phyloP scores from a whole-genome alignment of 2,888 invertebrate genomes.

The Cabera pusaria region DNA sequence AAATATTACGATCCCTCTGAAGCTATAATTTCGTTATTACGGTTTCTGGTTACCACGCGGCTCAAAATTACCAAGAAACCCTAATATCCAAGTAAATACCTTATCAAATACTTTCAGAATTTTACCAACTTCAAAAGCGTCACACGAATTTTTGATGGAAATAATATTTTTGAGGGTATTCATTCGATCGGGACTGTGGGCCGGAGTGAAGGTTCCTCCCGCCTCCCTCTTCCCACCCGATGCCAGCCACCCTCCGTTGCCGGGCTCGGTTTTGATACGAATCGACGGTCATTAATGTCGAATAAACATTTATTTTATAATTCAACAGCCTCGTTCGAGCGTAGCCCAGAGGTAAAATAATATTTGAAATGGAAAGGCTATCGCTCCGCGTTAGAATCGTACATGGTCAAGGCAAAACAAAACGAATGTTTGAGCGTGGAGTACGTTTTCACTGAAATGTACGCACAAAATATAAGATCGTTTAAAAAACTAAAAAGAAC shows the following conservation, averaged over 20 bases:
- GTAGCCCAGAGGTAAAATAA: slow-evolving; percentile 26
- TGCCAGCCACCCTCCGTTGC: background rate
- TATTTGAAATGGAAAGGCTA: slow-evolving; percentile 21
- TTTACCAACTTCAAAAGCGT: slow-evolving; percentile 16
- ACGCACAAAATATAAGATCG: no score
- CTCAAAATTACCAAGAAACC: slow-evolving; percentile 17
- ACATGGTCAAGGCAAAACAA: background rate
- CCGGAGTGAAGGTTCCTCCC: background rate
- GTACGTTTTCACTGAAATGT: no score
- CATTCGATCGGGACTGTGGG: slow-evolving; percentile 24
- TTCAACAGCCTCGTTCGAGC: slow-evolving; percentile 26
- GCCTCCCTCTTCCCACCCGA: background rate
- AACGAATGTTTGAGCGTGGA: background rate
- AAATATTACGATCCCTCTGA: slow-evolving; percentile 2
- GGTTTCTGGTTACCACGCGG: slow-evolving; percentile 14
- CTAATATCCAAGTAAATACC: slow-evolving; percentile 18
- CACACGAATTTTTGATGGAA: slow-evolving; percentile 22
- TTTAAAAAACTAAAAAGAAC: no score
- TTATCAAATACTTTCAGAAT: slow-evolving; percentile 19
- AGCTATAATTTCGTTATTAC: slow-evolving; percentile 21
- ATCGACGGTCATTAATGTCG: slow-evolving; percentile 54
- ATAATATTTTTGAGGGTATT: slow-evolving; percentile 22
- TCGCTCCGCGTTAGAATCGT: slow-evolving; percentile 4
- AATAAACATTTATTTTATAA: slow-evolving; percentile 50
- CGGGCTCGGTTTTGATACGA: slow-evolving; percentile 40